A percentile compares a stretch with the other conserved stretches of the same genome.
These are phyloP conservation scores for Arrhopalites spinosus DNA, from an alignment of 2,888 invertebrate species.

Conservation along the genomic window DNA sequence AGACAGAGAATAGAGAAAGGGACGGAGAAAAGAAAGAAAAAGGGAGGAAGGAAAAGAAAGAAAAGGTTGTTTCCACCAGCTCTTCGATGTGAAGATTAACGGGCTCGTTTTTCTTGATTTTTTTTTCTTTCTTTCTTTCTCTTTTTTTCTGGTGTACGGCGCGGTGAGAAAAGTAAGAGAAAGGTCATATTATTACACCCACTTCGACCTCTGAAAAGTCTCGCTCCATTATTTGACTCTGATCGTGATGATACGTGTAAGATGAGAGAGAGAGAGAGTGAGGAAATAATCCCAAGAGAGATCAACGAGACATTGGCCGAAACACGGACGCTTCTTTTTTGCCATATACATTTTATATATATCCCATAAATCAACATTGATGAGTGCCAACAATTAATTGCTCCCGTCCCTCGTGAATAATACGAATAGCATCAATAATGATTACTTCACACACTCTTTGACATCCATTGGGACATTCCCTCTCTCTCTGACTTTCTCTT, in stretches of 20 bases:
- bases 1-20: conserved; percentile 25
- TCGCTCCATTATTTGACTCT: conserved; percentile 11
- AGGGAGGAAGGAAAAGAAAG: conserved; percentile 29
- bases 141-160: background rate
- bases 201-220: conserved; percentile 22
- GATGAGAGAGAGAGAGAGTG: conserved; percentile 29
- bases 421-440: conserved; percentile 56
- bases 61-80: conserved; percentile 40
- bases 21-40: conserved; percentile 15
- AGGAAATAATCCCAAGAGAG: conserved; percentile 41
- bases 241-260: conserved; percentile 36
- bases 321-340: conserved; percentile 31
- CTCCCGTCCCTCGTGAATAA: conserved; percentile 53
- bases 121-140: background rate
- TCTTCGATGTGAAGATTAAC: conserved; percentile 48
- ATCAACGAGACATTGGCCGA: conserved; percentile 43
- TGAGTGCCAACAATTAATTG: conserved; percentile 57
- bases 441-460: conserved; percentile 46
- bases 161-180: conserved; percentile 41
- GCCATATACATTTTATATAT: conserved; percentile 24
- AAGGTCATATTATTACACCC: conserved; percentile 46
- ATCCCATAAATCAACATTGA: conserved; percentile 57
- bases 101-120: conserved; percentile 52
- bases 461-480: conserved; percentile 26
- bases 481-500: background rate